Percentiles rank a stretch among this genome's conserved stretches.
Evolutionary conservation across 2,797 vertebrate species (phyloP).

Genomic region (Podarcis lilfordi): DNA sequence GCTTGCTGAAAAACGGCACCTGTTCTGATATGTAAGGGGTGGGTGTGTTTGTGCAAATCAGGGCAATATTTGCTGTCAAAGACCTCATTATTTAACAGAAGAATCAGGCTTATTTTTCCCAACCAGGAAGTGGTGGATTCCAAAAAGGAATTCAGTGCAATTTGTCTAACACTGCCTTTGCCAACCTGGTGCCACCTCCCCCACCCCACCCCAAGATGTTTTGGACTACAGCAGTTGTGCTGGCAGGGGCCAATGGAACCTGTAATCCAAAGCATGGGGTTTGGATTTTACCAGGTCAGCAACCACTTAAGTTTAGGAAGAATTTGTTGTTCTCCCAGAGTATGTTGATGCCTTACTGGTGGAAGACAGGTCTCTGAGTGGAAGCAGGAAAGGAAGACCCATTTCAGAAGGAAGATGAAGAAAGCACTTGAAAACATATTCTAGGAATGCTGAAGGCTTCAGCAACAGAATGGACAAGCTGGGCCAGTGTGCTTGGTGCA

Average conservation of each 20-base stretch:
- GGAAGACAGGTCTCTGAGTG: neutral
- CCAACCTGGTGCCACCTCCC: too few species aligned
- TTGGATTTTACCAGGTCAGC: too few species aligned
- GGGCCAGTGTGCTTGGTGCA: rapidly evolving
- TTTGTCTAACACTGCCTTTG: too few species aligned
- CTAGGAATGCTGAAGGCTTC: neutral
- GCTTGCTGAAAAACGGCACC: too few species aligned
- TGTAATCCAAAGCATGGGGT: too few species aligned
- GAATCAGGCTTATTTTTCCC: neutral
- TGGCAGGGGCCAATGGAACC: neutral
- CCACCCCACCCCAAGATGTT: too few species aligned
- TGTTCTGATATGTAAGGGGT: too few species aligned
- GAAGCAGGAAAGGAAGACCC: neutral
- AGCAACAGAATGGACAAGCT: neutral
- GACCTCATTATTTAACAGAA: neutral
- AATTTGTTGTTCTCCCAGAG: neutral
- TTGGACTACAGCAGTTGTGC: too few species aligned
- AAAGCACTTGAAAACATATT: neutral
- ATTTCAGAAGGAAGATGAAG: constrained; percentile 5
- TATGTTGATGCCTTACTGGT: neutral
- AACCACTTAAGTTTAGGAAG: neutral
- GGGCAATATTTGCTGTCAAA: neutral
- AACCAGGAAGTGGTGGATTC: neutral
- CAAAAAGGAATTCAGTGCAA: neutral
- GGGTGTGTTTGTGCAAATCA: too few species aligned